Base-by-base conservation (phyloP, 2,888 invertebrate species). In the Gari tellinella region DNA sequence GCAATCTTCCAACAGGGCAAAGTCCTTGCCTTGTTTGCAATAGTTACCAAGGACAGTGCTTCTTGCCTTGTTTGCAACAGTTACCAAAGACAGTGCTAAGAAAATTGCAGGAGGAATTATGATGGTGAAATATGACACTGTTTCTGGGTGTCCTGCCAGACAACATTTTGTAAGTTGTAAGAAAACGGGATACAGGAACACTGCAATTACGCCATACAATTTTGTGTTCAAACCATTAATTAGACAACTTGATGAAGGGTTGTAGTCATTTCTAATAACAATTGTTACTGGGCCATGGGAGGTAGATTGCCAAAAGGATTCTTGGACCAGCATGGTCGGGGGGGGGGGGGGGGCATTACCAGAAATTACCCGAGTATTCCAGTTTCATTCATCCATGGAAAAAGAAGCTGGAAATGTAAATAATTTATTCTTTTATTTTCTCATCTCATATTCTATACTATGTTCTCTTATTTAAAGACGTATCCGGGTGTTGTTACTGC, bases 341-440 rank as follows among this genome's bases (percentile, higher is more conserved):
- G n/a, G n/a, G n/a, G n/a, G 46, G 31, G 48, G 23, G 19, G 72
- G 63, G 17, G 26, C 21, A 14, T 19, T 14, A 8, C 62, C 46
- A 10, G 37, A 72, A 26, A 48, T 56, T 53, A 55, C 55, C 14
- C 19, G 72, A 26, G 66, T 72, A 14, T 65, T 37, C 1, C 55
- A 66, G 72, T 72, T 43, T 40, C 72, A 72, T 53, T 62, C 66
- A 21, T 51, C 31, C 14, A 46, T 72, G 55, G 58, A 72, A 25
- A 51, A 62, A 53, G 57, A 26, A n/a, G 17, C 45, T 12, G 45
- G 51, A 17, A 41, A 65, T 26, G 51, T 48, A 48, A 17, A 10
- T 53, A 17, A 19, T 40, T 38, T 37, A 37, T 12, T 53, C 12
- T 2, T 7, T 23, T 56, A 12, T 51, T 21, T 15, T 25, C n/a